Conservation (phyloP, 1,140 invertebrate genomes). For the Drosophila melanica region DNA sequence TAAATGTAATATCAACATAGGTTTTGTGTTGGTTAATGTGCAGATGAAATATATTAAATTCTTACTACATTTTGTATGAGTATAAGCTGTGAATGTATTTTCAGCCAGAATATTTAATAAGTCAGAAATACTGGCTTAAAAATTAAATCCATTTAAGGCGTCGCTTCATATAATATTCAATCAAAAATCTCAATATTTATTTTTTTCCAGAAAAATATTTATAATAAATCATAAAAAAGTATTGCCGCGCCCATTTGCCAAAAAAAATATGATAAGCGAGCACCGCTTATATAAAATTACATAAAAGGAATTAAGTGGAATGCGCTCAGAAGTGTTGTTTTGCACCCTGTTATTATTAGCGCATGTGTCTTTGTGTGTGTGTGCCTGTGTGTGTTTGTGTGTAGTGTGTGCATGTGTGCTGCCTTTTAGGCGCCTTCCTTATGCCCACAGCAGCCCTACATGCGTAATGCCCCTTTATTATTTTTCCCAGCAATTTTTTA, state of each 20-base stretch:
- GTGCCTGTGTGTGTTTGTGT: constrained; percentile 11
- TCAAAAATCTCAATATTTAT: not conserved
- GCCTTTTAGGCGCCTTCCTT: constrained; percentile 32
- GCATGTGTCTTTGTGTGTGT: constrained; percentile 7
- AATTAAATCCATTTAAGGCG: not conserved
- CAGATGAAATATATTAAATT: no score
- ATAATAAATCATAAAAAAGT: constrained; percentile 9
- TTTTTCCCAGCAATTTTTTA: constrained; percentile 71
- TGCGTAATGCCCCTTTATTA: constrained; percentile 69
- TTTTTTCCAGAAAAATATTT: not conserved
- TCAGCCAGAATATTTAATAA: not conserved
- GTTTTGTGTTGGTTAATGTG: no score
- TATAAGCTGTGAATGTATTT: no score
- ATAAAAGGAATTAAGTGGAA: constrained; percentile 59
- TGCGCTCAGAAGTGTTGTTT: constrained; percentile 59
- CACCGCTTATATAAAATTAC: constrained; percentile 62
- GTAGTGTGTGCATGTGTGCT: constrained; percentile 20
- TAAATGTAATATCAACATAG: constrained; percentile 13
- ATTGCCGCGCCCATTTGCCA: constrained; percentile 53
- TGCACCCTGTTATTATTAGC: constrained; percentile 55
- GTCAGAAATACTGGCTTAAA: not conserved
- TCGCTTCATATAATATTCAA: not conserved
- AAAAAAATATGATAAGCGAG: constrained; percentile 6
- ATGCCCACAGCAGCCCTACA: constrained; percentile 5
- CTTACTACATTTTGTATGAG: no score